Evolutionary conservation across 2,888 invertebrate genomes (phyloP).

Genomic region (Agonum fuliginosum): DNA sequence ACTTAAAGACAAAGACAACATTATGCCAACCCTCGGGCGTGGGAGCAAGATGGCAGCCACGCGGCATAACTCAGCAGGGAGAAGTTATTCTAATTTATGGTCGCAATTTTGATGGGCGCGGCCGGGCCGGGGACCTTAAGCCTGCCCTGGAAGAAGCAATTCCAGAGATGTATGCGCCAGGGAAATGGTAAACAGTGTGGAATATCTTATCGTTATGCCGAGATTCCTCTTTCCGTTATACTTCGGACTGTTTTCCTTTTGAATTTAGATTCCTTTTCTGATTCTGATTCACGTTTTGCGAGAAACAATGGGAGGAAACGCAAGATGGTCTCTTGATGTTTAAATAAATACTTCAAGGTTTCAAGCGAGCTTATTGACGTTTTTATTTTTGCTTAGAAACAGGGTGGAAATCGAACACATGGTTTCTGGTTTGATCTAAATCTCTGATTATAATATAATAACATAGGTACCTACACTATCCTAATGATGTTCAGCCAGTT

Average conservation of each 20-base stretch:
- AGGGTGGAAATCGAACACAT: too few species aligned
- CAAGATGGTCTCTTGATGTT: too few species aligned
- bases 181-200: slow-evolving; percentile 59
- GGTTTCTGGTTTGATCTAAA: too few species aligned
- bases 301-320: neutral
- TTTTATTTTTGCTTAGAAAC: too few species aligned
- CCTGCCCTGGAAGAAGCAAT: slow-evolving; percentile 53
- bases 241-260: slow-evolving; percentile 7
- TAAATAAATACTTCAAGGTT: too few species aligned
- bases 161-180: slow-evolving; percentile 55
- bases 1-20: slow-evolving; percentile 26
- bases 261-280: slow-evolving; percentile 23
- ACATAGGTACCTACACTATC: too few species aligned
- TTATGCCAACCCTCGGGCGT: neutral
- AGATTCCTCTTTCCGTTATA: slow-evolving; percentile 28
- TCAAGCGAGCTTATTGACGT: too few species aligned
- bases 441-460: too few species aligned
- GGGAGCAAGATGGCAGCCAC: slow-evolving; percentile 3
- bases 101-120: slow-evolving; percentile 58
- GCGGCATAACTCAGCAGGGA: slow-evolving; percentile 53
- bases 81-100: slow-evolving; percentile 58
- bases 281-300: neutral
- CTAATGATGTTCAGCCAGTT: too few species aligned
- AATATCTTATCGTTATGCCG: slow-evolving; percentile 53
- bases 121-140: slow-evolving; percentile 15